These are phyloP conservation scores for Nomada fabriciana DNA, from an alignment of 2,888 invertebrate species.

Conservation along the genomic window DNA sequence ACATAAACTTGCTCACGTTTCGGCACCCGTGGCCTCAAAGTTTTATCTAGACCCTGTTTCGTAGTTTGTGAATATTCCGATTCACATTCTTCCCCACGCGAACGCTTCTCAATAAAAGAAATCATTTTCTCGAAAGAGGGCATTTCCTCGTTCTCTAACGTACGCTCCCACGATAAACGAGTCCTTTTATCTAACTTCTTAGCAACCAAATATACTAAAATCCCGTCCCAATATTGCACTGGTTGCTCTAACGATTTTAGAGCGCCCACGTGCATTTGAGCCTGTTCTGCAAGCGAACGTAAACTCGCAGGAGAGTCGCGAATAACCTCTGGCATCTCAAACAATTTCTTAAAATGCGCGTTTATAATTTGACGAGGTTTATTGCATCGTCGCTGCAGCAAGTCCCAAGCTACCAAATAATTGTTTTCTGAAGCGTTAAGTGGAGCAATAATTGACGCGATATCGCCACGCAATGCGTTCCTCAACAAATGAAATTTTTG, in stretches of 20 bases:
- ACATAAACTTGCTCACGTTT: too few species aligned
- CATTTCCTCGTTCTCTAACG: slow-evolving; percentile 14
- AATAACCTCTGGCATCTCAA: background rate
- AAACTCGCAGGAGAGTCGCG: background rate
- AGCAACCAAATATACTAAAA: background rate
- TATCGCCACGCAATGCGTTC: background rate
- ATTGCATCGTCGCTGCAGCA: background rate
- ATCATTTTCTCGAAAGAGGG: background rate
- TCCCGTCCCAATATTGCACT: background rate
- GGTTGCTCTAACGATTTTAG: background rate
- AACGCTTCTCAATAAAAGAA: background rate
- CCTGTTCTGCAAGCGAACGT: background rate
- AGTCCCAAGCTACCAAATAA: slow-evolving; percentile 1
- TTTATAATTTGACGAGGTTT: background rate
- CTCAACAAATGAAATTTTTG: slow-evolving; percentile 13
- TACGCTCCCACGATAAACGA: slow-evolving; percentile 11
- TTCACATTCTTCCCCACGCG: background rate
- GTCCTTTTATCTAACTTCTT: slow-evolving; percentile 10
- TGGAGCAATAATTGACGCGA: background rate
- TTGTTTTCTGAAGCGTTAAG: background rate
- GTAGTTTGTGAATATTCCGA: background rate
- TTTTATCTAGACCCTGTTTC: background rate
- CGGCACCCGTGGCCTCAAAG: too few species aligned
- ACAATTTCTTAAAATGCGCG: background rate
- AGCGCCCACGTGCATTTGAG: background rate